Evolutionary conservation across 2,113 vertebrate species (phyloP).

Genomic region (Psophia crepitans): DNA sequence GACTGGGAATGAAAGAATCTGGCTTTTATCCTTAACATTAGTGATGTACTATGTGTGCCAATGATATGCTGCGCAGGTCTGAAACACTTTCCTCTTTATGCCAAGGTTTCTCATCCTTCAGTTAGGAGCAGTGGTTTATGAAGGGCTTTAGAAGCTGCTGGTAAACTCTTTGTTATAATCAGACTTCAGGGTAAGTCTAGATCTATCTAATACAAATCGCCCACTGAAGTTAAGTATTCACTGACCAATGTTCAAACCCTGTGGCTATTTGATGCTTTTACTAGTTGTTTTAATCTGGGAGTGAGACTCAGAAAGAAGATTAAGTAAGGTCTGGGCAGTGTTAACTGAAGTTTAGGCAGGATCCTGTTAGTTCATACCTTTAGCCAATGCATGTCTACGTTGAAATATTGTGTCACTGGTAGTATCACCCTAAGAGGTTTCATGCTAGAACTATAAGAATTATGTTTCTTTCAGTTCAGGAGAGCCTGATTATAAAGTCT

Average conservation of each 20-base stretch:
- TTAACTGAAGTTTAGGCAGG: background rate
- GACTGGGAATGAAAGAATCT: background rate
- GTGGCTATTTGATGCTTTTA: background rate
- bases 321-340: background rate
- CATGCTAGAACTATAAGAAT: background rate
- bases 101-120: background rate
- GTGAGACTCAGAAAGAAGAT: background rate
- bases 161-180: background rate
- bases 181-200: background rate
- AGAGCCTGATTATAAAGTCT: background rate
- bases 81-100: background rate
- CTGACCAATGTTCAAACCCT: background rate
- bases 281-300: background rate
- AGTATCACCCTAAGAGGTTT: background rate
- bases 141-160: background rate
- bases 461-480: background rate
- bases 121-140: background rate
- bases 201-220: background rate
- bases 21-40: background rate
- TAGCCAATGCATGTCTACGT: background rate
- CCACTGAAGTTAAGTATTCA: background rate
- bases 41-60: background rate
- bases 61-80: background rate
- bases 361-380: background rate
- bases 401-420: background rate